Evolutionary conservation across 2,797 vertebrate species (phyloP), one percentile per base, ranked within the genome.

Genomic region (Hirundo rustica): DNA sequence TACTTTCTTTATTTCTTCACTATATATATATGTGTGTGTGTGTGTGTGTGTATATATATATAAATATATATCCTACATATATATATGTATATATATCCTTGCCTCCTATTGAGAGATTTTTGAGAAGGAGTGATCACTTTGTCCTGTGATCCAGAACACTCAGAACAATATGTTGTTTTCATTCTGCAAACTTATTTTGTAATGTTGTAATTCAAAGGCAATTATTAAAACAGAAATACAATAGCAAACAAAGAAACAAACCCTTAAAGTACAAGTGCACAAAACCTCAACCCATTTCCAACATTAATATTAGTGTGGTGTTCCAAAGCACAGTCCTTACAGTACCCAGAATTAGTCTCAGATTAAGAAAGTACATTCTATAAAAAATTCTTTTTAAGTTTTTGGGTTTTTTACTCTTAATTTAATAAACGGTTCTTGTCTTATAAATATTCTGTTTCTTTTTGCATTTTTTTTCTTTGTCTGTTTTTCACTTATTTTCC

Each of bases 191-290:
- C 7, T 2, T 79, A 14, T 45, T 34, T 36, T 16, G 6, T 20
- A 55, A 51, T 22, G 34, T 6, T 34, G 6, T 38, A 57, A 72
- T 50, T 26, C 20, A 79, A 75, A 75, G 16, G 16, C 10, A 5
- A 42, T 36, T 54, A n/a, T 32, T 44, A 64, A 80, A 73, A 51
- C 13, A 22, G 5, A n/a, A 54, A 34, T 58, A 50, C 5, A 57
- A 38, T 4, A 29, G 7, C 9, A 32, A 78, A 20, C 2, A 48
- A 51, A 14, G 1, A 19, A 42, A 48, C 1, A 54, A 44, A 22
- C 0, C 2, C 11, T 7, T 38, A 51, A 66, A 83, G 57, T 16
- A 4, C 1, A 48, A 70, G 36, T 4, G 8, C 27, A 45, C 2
- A 58, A 38, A 58, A 3, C 4, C 6, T 15, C 13, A 44, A 14